Conservation (phyloP, 2,888 invertebrate species). For the Busseola fusca region DNA sequence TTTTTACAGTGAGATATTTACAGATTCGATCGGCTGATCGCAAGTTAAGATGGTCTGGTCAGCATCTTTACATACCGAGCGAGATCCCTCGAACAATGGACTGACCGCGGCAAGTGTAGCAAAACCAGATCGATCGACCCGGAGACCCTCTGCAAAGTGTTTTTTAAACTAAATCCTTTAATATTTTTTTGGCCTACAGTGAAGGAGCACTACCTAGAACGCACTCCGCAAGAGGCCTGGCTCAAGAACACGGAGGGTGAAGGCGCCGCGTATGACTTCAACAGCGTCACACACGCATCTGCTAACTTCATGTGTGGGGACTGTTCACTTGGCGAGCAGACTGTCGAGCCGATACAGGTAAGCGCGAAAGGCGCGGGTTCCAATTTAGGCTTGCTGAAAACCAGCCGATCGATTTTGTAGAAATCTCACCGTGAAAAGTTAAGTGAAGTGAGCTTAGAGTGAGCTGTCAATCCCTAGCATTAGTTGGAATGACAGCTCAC, state of each 20-base stretch:
- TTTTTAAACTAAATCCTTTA: not conserved
- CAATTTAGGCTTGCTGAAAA: not conserved
- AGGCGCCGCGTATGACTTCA: slow-evolving; percentile 74
- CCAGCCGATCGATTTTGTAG: too few relatives aligned
- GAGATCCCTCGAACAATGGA: too few relatives aligned
- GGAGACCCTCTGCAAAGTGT: not conserved
- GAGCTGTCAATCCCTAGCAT: too few relatives aligned
- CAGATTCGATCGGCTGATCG: too few relatives aligned
- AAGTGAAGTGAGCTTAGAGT: too few relatives aligned
- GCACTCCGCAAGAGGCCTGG: slow-evolving; percentile 66
- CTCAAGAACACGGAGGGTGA: slow-evolving; percentile 59
- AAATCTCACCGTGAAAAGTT: too few relatives aligned
- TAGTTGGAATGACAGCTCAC: too few relatives aligned
- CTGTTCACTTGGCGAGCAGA: slow-evolving; percentile 70
- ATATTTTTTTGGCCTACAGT: slow-evolving; percentile 60
- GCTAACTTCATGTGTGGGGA: slow-evolving; percentile 75
- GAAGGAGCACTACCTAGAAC: slow-evolving; percentile 77
- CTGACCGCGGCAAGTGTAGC: too few relatives aligned
- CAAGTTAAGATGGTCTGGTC: too few relatives aligned
- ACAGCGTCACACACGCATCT: slow-evolving; percentile 79
- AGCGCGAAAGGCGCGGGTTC: not conserved
- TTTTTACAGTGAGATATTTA: too few relatives aligned
- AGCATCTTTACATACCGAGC: too few relatives aligned
- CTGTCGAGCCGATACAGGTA: slow-evolving; percentile 63
- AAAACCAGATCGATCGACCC: too few relatives aligned